Evolutionary conservation across 1,140 invertebrate genomes (phyloP), one percentile per base, ranked within the genome.

Genomic region (Oppia nitens): DNA sequence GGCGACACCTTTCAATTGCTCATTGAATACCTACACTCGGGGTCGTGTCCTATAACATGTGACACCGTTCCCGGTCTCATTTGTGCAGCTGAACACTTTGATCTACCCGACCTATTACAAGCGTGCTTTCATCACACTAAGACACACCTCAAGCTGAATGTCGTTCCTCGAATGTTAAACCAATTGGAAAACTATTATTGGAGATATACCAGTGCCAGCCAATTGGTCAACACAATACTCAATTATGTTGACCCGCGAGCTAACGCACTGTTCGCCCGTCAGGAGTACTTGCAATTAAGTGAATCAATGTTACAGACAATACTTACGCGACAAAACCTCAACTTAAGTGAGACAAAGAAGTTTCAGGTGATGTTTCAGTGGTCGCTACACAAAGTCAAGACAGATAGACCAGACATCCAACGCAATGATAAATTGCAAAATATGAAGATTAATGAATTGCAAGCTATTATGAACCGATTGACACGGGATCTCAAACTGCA

Each of bases 291-390:
- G 0, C 83, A 82, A 40, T 77, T 93, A 2, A 91, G 87, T 57
- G 89, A 93, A 68, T 91, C 87, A 0, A 90, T 93, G 87, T 87
- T 94, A 0, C 85, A 88, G 69, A 87, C 87, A 84, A 89, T 93
- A 60, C 89, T 94, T 84, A 85, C 82, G 69, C 78, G 79, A 61
- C 83, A 85, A 66, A 75, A 91, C 49, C 84, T 88, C 66, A 63
- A 68, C 40, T 82, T 90, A 17, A 79, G 83, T 0, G 90, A 94
- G 71, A 83, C 92, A n/a, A 77, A 81, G 17, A 94, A 93, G 71
- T 94, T 94, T 68, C 85, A 93, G 73, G 86, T 86, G 0, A 94
- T 94, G 87, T 75, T 91, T 11, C 78, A 77, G 24, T 94, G 89
- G 89, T 84, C 88, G 2, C 29, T 63, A 14, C 58, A 61, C 52